A percentile compares a stretch with the other conserved stretches of the same genome.
These are phyloP conservation scores for Sminthurinus aureus DNA, from an alignment of 2,888 invertebrate genomes.

Conservation along the genomic window DNA sequence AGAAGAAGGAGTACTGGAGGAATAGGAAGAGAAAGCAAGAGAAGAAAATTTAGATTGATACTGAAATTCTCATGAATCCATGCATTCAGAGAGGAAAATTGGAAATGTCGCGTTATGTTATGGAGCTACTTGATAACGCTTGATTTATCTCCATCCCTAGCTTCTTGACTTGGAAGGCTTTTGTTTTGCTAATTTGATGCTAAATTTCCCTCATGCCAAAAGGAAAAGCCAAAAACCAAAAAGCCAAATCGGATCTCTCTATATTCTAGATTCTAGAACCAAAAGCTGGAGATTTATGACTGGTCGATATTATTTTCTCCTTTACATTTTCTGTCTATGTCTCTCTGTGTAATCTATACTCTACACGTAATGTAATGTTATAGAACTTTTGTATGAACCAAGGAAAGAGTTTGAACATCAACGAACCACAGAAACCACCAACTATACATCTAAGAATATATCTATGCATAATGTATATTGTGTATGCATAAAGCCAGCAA, in stretches of 20 bases:
- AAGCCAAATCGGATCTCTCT: conserved; percentile 38
- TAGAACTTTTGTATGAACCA: neutral
- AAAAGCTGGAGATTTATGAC: conserved; percentile 33
- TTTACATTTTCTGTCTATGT: neutral
- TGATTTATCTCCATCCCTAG: conserved; percentile 42
- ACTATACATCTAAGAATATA: neutral
- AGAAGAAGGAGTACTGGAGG: conserved; percentile 20
- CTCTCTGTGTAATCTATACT: too few relatives aligned
- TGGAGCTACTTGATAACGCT: conserved; percentile 56
- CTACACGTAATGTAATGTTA: too few relatives aligned
- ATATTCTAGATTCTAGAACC: conserved; percentile 34
- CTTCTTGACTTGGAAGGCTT: conserved; percentile 40
- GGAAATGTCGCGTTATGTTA: conserved; percentile 59
- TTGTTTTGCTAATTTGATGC: conserved; percentile 49
- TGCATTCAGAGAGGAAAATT: conserved; percentile 50
- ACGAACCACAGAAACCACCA: neutral
- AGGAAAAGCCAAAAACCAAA: conserved; percentile 31
- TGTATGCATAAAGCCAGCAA: neutral
- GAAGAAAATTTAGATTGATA: conserved; percentile 48
- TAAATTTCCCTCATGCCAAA: conserved; percentile 36
- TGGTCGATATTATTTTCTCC: conserved; percentile 43
- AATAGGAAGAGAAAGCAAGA: conserved; percentile 23
- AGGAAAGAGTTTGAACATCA: neutral
- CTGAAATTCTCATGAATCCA: conserved; percentile 53
- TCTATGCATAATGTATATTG: neutral